These are phyloP conservation scores for Lepidocyrtinus sp. DNA, from an alignment of 2,888 invertebrate genomes.

Conservation along the genomic window DNA sequence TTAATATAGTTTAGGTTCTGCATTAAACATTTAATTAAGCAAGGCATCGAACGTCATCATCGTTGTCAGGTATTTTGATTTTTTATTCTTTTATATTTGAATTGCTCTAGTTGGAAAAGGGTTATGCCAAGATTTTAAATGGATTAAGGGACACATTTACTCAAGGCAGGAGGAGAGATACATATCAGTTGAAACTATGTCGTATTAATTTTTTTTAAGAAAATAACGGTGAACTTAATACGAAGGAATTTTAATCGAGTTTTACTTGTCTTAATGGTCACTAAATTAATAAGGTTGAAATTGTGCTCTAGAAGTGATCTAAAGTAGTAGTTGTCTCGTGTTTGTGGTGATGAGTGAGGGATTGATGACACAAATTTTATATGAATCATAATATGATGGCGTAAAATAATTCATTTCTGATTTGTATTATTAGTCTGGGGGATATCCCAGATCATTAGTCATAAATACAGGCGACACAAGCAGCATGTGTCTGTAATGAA, in stretches of 20 bases:
- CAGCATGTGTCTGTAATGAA: too few species aligned
- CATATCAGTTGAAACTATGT: conserved; percentile 1
- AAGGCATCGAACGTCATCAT: conserved; percentile 7
- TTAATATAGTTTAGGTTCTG: neutral
- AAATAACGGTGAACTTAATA: too few species aligned
- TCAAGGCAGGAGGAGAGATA: neutral
- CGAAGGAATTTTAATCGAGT: conserved; percentile 36
- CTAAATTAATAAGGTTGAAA: neutral
- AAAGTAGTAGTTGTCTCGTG: too few species aligned
- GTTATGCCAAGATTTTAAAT: neutral
- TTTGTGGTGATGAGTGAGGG: neutral
- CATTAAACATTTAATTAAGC: neutral
- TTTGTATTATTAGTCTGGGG: too few species aligned
- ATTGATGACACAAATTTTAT: neutral
- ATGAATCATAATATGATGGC: too few species aligned
- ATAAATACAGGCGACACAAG: too few species aligned
- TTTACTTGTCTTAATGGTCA: conserved; percentile 26
- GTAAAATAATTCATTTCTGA: too few species aligned
- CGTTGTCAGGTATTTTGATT: neutral
- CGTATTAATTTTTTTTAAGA: conserved; percentile 11
- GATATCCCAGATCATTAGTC: too few species aligned
- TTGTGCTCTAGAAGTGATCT: neutral
- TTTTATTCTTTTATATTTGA: conserved; percentile 7
- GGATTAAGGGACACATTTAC: neutral
- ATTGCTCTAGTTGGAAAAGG: neutral